Evolutionary conservation across 2,888 invertebrate genomes (phyloP), one percentile per base, ranked within the genome.

Genomic region (Watsonalla binaria): DNA sequence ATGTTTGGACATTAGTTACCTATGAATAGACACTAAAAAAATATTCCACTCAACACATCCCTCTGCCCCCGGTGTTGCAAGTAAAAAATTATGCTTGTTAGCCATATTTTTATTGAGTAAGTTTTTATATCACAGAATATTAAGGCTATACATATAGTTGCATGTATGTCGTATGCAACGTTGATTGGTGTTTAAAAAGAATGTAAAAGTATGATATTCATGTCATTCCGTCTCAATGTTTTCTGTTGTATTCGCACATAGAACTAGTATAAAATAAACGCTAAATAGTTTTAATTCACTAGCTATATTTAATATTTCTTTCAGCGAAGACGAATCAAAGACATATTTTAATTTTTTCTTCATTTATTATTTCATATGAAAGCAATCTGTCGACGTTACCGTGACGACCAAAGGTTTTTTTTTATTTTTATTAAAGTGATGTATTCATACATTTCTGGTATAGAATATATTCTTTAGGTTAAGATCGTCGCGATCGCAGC

Each of bases 391-490:
- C 42, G 5, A 5, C 42, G 42, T 42, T 42, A 13, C 35, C 11
- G 15, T 15, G 8, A 47, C 14, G 9, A 24, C 47, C 24, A 33
- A 33, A 47, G 34, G 46, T 39, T 52, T 33, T 63, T 56, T 65
- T 82, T 85, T 83, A 81, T 85, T 85, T 84, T 84, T 79, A 82
- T 82, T 84, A 83, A 84, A 83, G 80, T 84, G 74, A 78, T 67
- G 24, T 24, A 24, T 55, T 58, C 63, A 70, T 24, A 24, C 24
- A 24, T 24, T 24, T 24, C 24, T 24, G 24, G 24, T 4, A 24
- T 24, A 24, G 4, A 24, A 24, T 24, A 68, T 47, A 47, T 47
- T 11, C 67, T 66, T 71, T 81, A 83, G 74, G 61, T 68, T 83
- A 86, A 86, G 82, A 57, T 76, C 63, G 84, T 80, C 86, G n/a